phyloP scores from a whole-genome alignment of 2,113 vertebrate species.

The Rhodinocichla rosea region DNA sequence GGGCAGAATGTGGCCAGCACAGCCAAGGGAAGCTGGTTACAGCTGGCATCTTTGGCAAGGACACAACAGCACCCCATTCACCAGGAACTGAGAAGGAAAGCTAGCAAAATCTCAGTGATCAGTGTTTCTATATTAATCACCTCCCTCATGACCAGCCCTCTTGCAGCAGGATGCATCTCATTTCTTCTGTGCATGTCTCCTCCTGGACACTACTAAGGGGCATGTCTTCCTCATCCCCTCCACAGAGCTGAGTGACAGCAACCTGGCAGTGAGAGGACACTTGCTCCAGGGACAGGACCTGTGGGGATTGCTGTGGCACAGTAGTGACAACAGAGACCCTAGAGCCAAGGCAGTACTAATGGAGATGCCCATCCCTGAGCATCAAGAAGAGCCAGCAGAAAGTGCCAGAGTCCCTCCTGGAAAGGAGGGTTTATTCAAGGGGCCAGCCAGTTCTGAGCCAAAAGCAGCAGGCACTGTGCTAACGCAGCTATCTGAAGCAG shows the following conservation, averaged over 20 bases:
- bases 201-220: neutral
- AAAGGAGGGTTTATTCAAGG: neutral
- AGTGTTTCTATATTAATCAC: fast-evolving
- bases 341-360: neutral
- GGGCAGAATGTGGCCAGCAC: fast-evolving
- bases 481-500: neutral
- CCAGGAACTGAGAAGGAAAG: neutral
- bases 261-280: neutral
- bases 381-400: neutral
- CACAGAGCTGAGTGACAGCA: neutral
- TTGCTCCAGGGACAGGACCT: neutral
- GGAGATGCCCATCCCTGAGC: neutral
- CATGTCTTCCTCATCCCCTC: neutral
- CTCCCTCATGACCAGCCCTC: neutral
- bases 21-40: fast-evolving
- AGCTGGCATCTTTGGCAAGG: neutral
- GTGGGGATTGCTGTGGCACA: neutral
- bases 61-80: neutral
- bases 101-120: neutral
- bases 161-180: neutral
- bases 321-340: neutral
- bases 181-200: neutral
- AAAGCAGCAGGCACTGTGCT: neutral
- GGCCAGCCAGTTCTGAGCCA: neutral
- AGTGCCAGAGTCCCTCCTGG: neutral